phyloP scores from a whole-genome alignment of 2,888 invertebrate species.

The Eudemis profundana region DNA sequence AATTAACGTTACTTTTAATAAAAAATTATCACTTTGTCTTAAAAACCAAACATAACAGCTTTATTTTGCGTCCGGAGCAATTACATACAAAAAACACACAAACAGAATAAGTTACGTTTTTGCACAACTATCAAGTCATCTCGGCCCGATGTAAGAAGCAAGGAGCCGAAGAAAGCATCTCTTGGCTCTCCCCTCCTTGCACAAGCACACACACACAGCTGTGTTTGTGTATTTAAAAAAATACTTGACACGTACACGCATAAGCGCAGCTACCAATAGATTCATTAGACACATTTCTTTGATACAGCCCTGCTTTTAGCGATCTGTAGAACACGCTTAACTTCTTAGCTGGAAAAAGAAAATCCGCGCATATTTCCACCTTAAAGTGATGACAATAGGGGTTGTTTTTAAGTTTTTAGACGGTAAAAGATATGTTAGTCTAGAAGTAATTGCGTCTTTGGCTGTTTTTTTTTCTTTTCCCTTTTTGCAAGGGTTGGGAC shows the following conservation, averaged over 20 bases:
- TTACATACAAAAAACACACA: too few species aligned
- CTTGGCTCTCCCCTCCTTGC: constrained; percentile 78
- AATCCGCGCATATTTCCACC: constrained; percentile 54
- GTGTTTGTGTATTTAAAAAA: constrained; percentile 74
- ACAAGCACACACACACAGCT: constrained; percentile 62
- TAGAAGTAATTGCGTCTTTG: constrained; percentile 81
- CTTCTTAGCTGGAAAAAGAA: constrained; percentile 47
- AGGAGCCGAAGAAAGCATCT: constrained; percentile 83
- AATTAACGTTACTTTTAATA: too few species aligned
- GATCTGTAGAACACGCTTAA: constrained; percentile 58
- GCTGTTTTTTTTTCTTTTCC: constrained; percentile 69
- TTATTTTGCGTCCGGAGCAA: too few species aligned
- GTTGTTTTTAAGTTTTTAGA: constrained; percentile 31
- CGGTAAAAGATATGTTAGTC: constrained; percentile 55
- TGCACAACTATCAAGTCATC: constrained; percentile 62
- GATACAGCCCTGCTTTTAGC: constrained; percentile 80
- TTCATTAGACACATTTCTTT: constrained; percentile 85
- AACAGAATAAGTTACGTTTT: too few species aligned
- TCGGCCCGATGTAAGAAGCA: constrained; percentile 72
- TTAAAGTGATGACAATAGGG: constrained; percentile 46
- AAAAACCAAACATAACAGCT: too few species aligned
- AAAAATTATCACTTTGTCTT: too few species aligned
- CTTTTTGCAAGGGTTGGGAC: constrained; percentile 63
- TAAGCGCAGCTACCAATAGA: constrained; percentile 79
- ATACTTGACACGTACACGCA: constrained; percentile 70